Conservation (phyloP, 2,797 vertebrate species). For the Cottoperca gobio region DNA sequence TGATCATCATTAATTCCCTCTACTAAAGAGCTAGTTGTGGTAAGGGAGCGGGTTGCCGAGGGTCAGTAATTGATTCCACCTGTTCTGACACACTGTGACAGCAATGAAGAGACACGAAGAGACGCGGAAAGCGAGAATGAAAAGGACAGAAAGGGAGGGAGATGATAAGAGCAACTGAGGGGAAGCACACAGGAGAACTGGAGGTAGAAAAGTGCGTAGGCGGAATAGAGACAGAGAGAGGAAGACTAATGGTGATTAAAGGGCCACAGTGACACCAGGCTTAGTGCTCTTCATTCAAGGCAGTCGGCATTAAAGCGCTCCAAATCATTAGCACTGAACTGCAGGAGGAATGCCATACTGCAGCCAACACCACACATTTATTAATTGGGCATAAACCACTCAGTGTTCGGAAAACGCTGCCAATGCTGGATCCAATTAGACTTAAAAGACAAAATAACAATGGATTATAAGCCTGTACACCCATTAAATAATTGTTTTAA, state of each 20-base stretch:
- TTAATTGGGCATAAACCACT: constrained; percentile 77
- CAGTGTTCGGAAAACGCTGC: constrained; percentile 58
- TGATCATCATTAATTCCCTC: constrained; percentile 81
- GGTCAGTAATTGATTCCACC: constrained; percentile 84
- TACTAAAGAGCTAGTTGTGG: constrained; percentile 74
- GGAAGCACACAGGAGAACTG: constrained; percentile 18
- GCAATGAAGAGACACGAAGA: constrained; percentile 50
- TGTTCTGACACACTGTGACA: constrained; percentile 77
- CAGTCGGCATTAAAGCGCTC: constrained; percentile 74
- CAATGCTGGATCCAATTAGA: constrained; percentile 69
- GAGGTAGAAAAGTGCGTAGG: constrained; percentile 52
- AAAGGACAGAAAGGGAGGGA: constrained; percentile 46
- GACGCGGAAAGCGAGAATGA: constrained; percentile 42
- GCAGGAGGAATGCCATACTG: constrained; percentile 62
- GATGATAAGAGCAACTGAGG: constrained; percentile 38
- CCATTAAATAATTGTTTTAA: constrained; percentile 57
- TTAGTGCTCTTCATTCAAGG: constrained; percentile 70
- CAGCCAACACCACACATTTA: constrained; percentile 65
- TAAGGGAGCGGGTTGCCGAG: constrained; percentile 57
- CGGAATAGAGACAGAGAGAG: constrained; percentile 40
- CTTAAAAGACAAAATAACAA: constrained; percentile 60
- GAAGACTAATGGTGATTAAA: constrained; percentile 71
- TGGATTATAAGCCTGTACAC: constrained; percentile 45
- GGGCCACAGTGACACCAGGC: constrained; percentile 64
- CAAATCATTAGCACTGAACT: constrained; percentile 75